Base-by-base conservation (phyloP, 2,888 invertebrate species). In the Rhorus exstirpatorius region DNA sequence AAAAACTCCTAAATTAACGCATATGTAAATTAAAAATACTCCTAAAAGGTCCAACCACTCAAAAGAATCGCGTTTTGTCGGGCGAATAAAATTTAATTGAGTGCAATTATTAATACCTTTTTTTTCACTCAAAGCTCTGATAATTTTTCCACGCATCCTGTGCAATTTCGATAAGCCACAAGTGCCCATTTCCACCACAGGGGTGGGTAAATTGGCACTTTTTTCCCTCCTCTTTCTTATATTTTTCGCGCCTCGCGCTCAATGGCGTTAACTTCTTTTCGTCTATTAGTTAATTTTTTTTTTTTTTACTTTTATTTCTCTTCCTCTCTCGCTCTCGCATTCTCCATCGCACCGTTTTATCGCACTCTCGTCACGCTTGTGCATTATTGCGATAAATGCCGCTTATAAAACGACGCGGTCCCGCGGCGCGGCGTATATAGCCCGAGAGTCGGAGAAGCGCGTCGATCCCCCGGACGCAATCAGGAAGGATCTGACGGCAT, bases 401-500 rank as follows among this genome's bases (percentile, higher is more conserved):
- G 49, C n/a, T n/a, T 72, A 72, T 49, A 61, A 71, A 46, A 55
- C 44, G 17, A 46, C 75, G 75, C 53, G 75, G 65, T 75, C 65
- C 65, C 75, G 65, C 31, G 44, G 31, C 76, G 26, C n/a, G n/a
- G n/a, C n/a, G n/a, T n/a, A n/a, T n/a, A 31, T 55, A 71, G 76
- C 51, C 44, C 46, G 31, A n/a, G 63, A 44, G 24, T 58, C 41
- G 58, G 49, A 51, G 21, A 74, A 77, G 65, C 58, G 65, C 58
- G 49, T 65, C 79, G 79, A 75, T 79, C 65, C 76, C 76, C 58
- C 65, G 83, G 83, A 84, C 81, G 85, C 84, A 88, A 86, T 85
- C 84, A 86, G 87, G 85, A 86, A 86, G 83, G 85, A 83, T 60
- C 82, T 76, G 84, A 85, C 85, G 86, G 90, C 90, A 91, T 90